Evolutionary conservation across 2,888 invertebrate genomes (phyloP), one percentile per base, ranked within the genome.

Genomic region (Euzophera pinguis): DNA sequence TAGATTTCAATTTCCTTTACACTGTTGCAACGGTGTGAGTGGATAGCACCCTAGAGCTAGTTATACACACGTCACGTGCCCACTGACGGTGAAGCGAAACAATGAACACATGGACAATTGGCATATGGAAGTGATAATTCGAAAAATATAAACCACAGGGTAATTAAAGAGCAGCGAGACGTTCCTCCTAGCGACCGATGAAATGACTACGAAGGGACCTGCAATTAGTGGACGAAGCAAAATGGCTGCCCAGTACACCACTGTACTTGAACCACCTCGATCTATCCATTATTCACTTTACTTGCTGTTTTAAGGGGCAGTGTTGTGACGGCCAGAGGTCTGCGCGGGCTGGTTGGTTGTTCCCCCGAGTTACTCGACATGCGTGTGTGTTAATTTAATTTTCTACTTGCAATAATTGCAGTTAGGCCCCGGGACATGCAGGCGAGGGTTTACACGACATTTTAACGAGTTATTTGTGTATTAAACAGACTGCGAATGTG

Each of bases 351-450:
- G 84, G 86, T 61, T 67, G 59, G 59, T 63, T 63, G 69, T 80
- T 78, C 78, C 78, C 76, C 77, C 63, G 73, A 64, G 74, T 75
- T 74, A 74, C 75, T 69, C 78, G 75, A 64, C 65, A 73, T 82
- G 84, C 83, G 85, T 84, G 88, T 88, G 84, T 85, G 84, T 85
- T 89, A 89, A 89, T 89, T 89, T 86, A 89, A 89, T 89, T 89
- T 88, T 87, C 86, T 81, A 82, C 81, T 85, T 70, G 83, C 75
- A 78, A 75, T 88, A 85, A 88, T 87, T 87, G 84, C 81, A 78
- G 75, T 70, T 69, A 63, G 60, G 71, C 73, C 69, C 64, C 70
- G 66, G 72, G 74, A 69, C 75, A 67, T 72, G 67, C 73, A 67
- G 71, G 69, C 71, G 69, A 68, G 66, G 67, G 71, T 63, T 66